These are phyloP conservation scores for Netelia virgata DNA, from an alignment of 2,888 invertebrate species.

Conservation along the genomic window DNA sequence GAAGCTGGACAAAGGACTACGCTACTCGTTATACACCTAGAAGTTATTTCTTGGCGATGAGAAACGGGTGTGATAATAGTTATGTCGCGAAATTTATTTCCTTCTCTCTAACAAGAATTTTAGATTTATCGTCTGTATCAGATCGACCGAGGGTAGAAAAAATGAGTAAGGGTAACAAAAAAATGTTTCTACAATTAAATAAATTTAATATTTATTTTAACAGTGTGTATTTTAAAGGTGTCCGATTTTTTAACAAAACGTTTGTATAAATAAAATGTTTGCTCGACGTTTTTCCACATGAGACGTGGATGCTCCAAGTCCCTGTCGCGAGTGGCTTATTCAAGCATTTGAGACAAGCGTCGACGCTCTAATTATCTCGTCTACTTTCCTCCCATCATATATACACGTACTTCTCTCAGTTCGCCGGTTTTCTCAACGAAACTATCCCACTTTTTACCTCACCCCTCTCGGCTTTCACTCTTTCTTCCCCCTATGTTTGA, in stretches of 20 bases:
- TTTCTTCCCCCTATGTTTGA: slow-evolving; percentile 32
- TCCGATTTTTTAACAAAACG: slow-evolving; percentile 4
- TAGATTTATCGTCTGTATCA: too few relatives aligned
- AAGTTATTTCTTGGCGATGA: neutral
- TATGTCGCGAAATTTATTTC: too few relatives aligned
- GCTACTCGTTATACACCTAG: neutral
- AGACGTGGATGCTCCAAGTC: neutral
- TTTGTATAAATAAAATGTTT: too few relatives aligned
- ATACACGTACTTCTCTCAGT: slow-evolving; percentile 27
- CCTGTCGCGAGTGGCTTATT: slow-evolving; percentile 31
- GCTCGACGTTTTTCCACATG: neutral
- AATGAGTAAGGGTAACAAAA: neutral
- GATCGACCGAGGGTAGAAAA: neutral
- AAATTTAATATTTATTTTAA: neutral
- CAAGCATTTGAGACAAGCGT: slow-evolving; percentile 34
- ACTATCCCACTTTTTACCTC: slow-evolving; percentile 10
- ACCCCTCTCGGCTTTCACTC: slow-evolving; percentile 17
- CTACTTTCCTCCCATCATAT: slow-evolving; percentile 19
- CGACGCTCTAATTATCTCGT: slow-evolving; percentile 52
- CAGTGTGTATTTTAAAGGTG: neutral
- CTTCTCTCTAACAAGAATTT: too few relatives aligned
- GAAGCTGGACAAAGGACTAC: neutral
- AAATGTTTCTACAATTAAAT: neutral
- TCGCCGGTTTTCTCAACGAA: slow-evolving; percentile 16
- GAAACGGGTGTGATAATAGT: neutral